phyloP scores from a whole-genome alignment of 2,888 invertebrate species.

The Melanargia galathea region DNA sequence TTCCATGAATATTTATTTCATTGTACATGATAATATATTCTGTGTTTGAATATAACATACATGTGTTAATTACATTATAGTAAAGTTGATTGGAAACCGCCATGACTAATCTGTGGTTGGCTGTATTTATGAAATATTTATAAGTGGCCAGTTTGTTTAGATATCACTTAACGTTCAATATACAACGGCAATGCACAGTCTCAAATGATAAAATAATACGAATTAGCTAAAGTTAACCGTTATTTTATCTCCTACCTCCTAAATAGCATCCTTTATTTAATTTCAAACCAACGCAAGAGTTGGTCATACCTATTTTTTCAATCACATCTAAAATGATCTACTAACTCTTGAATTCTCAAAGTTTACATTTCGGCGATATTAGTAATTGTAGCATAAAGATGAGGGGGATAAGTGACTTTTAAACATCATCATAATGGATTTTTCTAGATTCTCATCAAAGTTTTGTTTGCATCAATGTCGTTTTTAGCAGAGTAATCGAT shows the following conservation, averaged over 20 bases:
- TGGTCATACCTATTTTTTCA: background rate
- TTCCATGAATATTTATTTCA: conserved; percentile 40
- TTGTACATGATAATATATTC: conserved; percentile 9
- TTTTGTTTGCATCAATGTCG: background rate
- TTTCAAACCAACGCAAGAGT: background rate
- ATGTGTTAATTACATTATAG: conserved; percentile 27
- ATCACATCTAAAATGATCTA: background rate
- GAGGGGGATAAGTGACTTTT: conserved; percentile 5
- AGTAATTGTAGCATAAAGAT: conserved; percentile 2
- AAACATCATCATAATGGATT: background rate
- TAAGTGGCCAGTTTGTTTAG: conserved; percentile 39
- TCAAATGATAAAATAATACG: conserved; percentile 6
- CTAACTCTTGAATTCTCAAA: background rate
- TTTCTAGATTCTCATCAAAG: background rate
- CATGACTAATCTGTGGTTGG: conserved; percentile 42
- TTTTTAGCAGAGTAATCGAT: background rate
- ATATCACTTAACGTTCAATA: conserved; percentile 31
- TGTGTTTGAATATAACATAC: conserved; percentile 14
- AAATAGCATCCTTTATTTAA: too few species aligned
- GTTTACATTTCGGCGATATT: background rate
- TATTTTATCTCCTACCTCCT: background rate
- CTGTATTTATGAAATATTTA: conserved; percentile 43
- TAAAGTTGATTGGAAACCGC: conserved; percentile 22
- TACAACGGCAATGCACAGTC: background rate
- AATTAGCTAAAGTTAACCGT: background rate